phyloP scores from a whole-genome alignment of 92 coral and sea anemone genomes.

The Paragorgia papillata region DNA sequence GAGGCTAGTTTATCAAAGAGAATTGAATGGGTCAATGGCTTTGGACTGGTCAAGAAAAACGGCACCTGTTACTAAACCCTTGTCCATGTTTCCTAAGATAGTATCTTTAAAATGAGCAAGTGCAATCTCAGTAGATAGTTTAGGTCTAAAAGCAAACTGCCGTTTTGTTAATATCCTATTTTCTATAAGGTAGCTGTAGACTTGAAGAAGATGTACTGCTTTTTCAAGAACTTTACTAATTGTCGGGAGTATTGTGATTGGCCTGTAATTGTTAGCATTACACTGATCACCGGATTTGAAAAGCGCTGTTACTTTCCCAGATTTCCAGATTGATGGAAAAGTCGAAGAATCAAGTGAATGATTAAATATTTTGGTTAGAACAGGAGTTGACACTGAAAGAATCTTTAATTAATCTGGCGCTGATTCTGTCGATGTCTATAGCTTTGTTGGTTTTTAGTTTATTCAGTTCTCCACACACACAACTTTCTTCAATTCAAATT shows the following conservation, averaged over 20 bases:
- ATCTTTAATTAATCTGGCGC: constrained; percentile 42
- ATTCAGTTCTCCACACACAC: no score
- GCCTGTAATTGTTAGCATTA: constrained; percentile 51
- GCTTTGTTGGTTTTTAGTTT: constrained; percentile 6
- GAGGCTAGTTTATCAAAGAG: not conserved
- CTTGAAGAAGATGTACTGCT: not conserved
- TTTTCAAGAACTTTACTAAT: constrained; percentile 43
- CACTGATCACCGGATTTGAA: constrained; percentile 40
- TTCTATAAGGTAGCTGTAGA: not conserved
- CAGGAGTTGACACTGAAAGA: constrained; percentile 39
- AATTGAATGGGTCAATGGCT: constrained; percentile 10
- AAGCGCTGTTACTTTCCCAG: constrained; percentile 49
- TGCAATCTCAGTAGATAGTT: constrained; percentile 2
- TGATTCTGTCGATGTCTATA: constrained; percentile 24
- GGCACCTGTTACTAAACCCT: constrained; percentile 6
- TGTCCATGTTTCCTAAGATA: constrained; percentile 9
- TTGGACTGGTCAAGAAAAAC: constrained; percentile 24
- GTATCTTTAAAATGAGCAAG: constrained; percentile 19
- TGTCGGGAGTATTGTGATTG: constrained; percentile 51
- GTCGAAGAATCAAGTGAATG: constrained; percentile 31
- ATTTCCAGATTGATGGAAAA: constrained; percentile 49
- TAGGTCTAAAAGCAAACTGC: constrained; percentile 17
- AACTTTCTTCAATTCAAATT: no score
- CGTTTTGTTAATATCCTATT: not conserved
- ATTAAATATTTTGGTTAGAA: constrained; percentile 45